Evolutionary conservation across 2,797 vertebrate genomes (phyloP).

Genomic region (Falco concolor): DNA sequence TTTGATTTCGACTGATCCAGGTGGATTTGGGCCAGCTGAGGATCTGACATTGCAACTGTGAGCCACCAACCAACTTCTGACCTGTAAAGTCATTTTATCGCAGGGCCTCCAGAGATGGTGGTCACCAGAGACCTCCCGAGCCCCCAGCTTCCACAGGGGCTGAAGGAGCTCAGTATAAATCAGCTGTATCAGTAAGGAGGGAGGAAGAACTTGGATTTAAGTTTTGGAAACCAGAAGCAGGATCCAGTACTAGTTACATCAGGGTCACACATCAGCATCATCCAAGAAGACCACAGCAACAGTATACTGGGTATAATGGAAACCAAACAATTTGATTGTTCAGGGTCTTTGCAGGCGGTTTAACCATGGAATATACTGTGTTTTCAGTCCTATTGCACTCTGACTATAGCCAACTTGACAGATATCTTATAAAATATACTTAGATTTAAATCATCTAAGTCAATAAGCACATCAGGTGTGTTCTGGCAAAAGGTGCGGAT

Average conservation of each 20-base stretch:
- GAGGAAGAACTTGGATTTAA: not conserved
- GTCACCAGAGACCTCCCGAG: not conserved
- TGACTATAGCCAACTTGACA: not conserved
- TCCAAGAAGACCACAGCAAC: accelerated
- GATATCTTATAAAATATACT: not conserved
- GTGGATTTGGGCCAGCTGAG: not conserved
- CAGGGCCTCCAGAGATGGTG: accelerated
- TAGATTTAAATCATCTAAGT: not conserved
- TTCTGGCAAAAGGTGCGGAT: not conserved
- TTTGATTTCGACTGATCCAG: not conserved
- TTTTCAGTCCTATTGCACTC: not conserved
- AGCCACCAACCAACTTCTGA: accelerated
- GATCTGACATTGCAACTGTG: not conserved
- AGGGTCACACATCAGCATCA: not conserved
- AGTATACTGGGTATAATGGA: not conserved
- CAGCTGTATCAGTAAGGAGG: not conserved
- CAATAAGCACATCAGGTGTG: not conserved
- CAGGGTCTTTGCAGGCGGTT: not conserved
- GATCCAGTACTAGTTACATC: too few relatives aligned
- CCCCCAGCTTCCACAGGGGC: too few relatives aligned
- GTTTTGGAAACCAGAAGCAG: not conserved
- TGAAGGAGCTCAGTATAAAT: not conserved
- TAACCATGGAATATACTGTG: not conserved
- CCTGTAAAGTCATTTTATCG: accelerated
- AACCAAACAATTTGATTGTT: too few relatives aligned